Evolutionary conservation across 2,888 invertebrate species (phyloP), one percentile per base, ranked within the genome.

Genomic region (Scaptodrosophila latifasciaeformis): DNA sequence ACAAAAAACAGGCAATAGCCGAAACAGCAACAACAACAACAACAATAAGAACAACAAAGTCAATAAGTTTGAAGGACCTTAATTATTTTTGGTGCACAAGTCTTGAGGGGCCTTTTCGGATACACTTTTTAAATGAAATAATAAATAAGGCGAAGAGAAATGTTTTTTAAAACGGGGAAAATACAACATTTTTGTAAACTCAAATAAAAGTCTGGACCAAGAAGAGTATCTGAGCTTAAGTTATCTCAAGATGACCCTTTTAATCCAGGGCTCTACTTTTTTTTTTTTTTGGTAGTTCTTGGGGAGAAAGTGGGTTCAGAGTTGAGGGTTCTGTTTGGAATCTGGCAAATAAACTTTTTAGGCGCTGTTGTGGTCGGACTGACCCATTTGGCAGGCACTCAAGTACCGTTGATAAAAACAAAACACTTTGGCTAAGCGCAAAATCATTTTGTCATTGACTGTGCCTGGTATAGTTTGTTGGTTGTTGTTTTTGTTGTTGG

Each of bases 1-100:
- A 24, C n/a, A 35, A 53, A 70, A 17, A 37, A 13, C 35, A 35
- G 12, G 15, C 35, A 62, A 34, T 34, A 34, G 15, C 12, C 13
- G 34, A 74, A 59, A 15, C 12, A 34, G 75, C 67, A 75, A 67
- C 75, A n/a, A n/a, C n/a, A n/a, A n/a, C n/a, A n/a, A n/a, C n/a
- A n/a, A n/a, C n/a, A n/a, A n/a, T n/a, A n/a, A n/a, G n/a, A n/a
- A n/a, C n/a, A n/a, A n/a, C n/a, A n/a, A n/a, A n/a, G n/a, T n/a
- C n/a, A n/a, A n/a, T 78, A 78, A 71, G 60, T 60, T 68, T 66
- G 54, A 67, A 67, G 64, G 65, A 55, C 70, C 74, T 72, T 78
- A 76, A 78, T 78, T 74, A 72, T 78, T 66, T 34, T 67, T 63
- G n/a, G 47, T 45, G 18, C 30, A 18, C 18, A 18, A 15, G 50